Base-by-base conservation (phyloP, 2,797 vertebrate species). In the Enteromius argenteus region DNA sequence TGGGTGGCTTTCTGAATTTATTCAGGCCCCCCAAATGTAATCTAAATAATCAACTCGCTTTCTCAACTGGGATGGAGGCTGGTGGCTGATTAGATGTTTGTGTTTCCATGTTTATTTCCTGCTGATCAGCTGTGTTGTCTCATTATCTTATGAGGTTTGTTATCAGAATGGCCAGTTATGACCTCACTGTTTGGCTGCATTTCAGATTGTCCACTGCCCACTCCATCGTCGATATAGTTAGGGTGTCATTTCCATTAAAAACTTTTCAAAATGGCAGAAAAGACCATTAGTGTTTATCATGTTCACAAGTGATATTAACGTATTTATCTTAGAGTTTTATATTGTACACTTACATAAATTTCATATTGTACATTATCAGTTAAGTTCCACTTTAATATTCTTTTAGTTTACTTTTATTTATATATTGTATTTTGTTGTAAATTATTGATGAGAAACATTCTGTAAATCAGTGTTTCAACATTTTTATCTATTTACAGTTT, bases 1-100 rank as follows among this genome's bases (percentile, higher is more conserved):
- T 89, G 88, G 88, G 88, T 89, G 88, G 88, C 83, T 86, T 77
- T 85, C 80, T 66, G 83, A 83, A 88, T 86, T 86, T 86, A 89
- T 88, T 88, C 83, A 86, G 86, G 81, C 72, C 76, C 62, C 79
- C 74, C 51, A 44, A 19, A 86, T 60, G 66, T 86, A 88, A 88
- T 87, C 86, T 85, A 60, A 88, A 88, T 81, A 71, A 86, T 88
- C 88, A 88, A 85, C 86, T 81, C 37, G 71, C 80, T 73, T 80
- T 86, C 68, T 66, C 62, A 69, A 78, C 77, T 46, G 35, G 73
- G 75, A 87, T 49, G 58, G 51, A 84, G 42, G 64, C 46, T 77
- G 79, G 44, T 83, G 72, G 80, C 77, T 76, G 80, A 89, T 86
- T 84, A 78, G 85, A 81, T 81, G 87, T 86, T 88, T 79, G 81